Evolutionary conservation across 2,888 invertebrate species (phyloP).

Genomic region (Hesperia comma): DNA sequence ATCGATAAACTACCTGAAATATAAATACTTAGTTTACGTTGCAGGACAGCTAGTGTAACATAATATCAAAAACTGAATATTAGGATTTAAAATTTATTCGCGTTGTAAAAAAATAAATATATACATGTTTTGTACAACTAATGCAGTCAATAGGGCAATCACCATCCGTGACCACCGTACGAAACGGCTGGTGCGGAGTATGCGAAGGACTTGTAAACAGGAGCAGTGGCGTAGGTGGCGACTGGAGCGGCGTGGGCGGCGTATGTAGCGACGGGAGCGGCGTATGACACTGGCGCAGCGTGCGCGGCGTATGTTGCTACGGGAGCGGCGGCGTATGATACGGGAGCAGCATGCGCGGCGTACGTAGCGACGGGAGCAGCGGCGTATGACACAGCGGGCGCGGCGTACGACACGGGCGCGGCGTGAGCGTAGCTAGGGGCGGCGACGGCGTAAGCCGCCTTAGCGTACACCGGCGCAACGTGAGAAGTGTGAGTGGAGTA

Average conservation of each 20-base stretch:
- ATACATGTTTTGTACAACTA: constrained; percentile 59
- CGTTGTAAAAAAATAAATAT: constrained; percentile 73
- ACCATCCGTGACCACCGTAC: constrained; percentile 84
- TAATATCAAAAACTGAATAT: not conserved
- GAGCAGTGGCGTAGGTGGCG: constrained; percentile 34
- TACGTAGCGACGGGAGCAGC: constrained; percentile 58
- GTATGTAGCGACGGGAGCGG: constrained; percentile 45
- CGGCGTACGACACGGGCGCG: constrained; percentile 61
- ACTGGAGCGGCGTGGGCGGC: constrained; percentile 48
- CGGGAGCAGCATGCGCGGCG: constrained; percentile 42
- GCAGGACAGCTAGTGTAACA: no score
- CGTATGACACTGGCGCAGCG: constrained; percentile 48
- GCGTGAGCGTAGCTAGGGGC: constrained; percentile 6
- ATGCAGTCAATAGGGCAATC: constrained; percentile 51
- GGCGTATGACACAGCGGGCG: constrained; percentile 68
- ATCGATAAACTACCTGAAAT: no score
- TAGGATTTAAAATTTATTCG: constrained; percentile 55
- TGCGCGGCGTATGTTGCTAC: constrained; percentile 64
- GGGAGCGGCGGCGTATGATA: constrained; percentile 44
- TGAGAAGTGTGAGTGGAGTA: constrained; percentile 55
- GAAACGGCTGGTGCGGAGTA: constrained; percentile 77
- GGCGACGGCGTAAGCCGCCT: constrained; percentile 50
- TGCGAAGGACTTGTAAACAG: constrained; percentile 46
- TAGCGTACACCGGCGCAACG: constrained; percentile 50
- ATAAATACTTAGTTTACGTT: no score